A percentile compares a stretch with the other conserved stretches of the same genome.
These are phyloP conservation scores for Microplitis manilae DNA, from an alignment of 2,888 invertebrate species.

Conservation along the genomic window DNA sequence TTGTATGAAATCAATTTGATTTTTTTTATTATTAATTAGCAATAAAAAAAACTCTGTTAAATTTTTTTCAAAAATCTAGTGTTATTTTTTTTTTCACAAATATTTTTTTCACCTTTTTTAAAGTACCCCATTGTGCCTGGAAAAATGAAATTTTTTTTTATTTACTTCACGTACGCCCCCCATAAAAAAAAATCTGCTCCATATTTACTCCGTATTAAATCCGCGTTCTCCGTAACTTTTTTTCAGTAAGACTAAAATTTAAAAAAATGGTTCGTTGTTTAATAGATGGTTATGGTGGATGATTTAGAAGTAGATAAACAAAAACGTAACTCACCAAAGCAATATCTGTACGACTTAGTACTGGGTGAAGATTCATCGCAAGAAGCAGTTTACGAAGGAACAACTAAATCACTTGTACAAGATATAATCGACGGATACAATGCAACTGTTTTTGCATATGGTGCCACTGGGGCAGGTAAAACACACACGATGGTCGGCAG, in stretches of 20 bases:
- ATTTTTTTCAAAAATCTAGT: too few relatives aligned
- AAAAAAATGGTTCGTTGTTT: background rate
- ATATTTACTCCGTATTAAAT: too few relatives aligned
- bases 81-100: too few relatives aligned
- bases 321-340: slow-evolving; percentile 81
- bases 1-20: too few relatives aligned
- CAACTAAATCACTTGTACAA: slow-evolving; percentile 87
- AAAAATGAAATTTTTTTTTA: too few relatives aligned
- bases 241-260: background rate
- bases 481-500: slow-evolving; percentile 91
- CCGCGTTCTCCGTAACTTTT: too few relatives aligned
- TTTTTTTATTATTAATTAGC: too few relatives aligned
- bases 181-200: too few relatives aligned
- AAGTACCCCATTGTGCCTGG: too few relatives aligned
- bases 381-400: slow-evolving; percentile 89
- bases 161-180: too few relatives aligned
- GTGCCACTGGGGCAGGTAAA: slow-evolving; percentile 93
- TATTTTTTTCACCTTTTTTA: too few relatives aligned
- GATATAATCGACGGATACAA: slow-evolving; percentile 92
- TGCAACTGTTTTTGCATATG: slow-evolving; percentile 96
- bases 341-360: slow-evolving; percentile 91
- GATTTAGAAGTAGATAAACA: slow-evolving; percentile 78
- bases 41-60: too few relatives aligned
- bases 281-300: slow-evolving; percentile 79
- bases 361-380: slow-evolving; percentile 88